Percentiles rank a stretch among this genome's conserved stretches.
Evolutionary conservation across 2,888 invertebrate species (phyloP).

Genomic region (Anticlea derivata): DNA sequence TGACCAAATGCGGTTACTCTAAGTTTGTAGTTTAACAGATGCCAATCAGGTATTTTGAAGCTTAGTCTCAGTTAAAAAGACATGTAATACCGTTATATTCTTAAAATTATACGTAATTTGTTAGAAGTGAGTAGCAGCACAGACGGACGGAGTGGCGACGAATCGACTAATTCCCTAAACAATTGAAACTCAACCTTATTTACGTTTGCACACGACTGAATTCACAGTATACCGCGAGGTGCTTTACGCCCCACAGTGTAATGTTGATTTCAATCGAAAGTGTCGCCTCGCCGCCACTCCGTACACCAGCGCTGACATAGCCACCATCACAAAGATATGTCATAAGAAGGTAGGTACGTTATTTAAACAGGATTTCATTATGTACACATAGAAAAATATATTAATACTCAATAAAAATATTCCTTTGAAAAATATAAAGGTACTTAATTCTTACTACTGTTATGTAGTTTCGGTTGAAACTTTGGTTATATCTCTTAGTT

Average conservation of each 20-base stretch:
- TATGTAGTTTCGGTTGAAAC: slow-evolving; percentile 53
- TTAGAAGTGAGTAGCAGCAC: no score
- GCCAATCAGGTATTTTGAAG: slow-evolving; percentile 9
- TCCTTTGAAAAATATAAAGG: slow-evolving; percentile 54
- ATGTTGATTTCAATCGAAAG: no score
- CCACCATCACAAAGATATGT: slow-evolving; percentile 45
- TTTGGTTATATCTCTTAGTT: slow-evolving; percentile 38
- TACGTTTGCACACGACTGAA: no score
- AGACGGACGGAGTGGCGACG: no score
- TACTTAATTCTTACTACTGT: slow-evolving; percentile 43
- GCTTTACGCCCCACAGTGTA: no score
- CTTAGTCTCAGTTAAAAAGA: neutral
- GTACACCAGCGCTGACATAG: no score
- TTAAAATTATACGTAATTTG: slow-evolving; percentile 20
- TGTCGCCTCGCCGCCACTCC: no score
- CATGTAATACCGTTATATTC: slow-evolving; percentile 7
- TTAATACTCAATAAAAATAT: slow-evolving; percentile 65
- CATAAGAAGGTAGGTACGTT: slow-evolving; percentile 53
- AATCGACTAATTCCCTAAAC: no score
- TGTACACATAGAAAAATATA: slow-evolving; percentile 77
- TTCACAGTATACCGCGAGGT: no score
- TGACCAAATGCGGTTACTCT: slow-evolving; percentile 7
- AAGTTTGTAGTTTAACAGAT: slow-evolving; percentile 5
- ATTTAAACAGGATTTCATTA: slow-evolving; percentile 45
- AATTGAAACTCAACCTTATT: no score